A percentile compares a stretch with the other conserved stretches of the same genome.
Evolutionary conservation across 1,140 invertebrate species (phyloP).

Genomic region (Drosophila malerkotliana): DNA sequence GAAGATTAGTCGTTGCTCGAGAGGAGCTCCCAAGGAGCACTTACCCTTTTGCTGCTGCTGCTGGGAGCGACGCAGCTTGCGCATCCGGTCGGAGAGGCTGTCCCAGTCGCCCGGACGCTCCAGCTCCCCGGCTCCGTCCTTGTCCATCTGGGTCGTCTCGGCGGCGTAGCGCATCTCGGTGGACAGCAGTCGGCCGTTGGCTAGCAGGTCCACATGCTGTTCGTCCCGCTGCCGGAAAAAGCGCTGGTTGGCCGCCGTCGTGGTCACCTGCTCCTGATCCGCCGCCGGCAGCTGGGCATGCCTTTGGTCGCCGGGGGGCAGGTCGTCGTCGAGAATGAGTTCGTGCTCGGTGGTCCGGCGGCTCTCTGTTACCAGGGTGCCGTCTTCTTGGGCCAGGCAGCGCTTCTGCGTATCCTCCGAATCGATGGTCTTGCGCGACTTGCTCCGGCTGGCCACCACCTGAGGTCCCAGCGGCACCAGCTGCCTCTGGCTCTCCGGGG

Average conservation of each 20-base stretch:
- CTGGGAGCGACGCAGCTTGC: conserved; percentile 86
- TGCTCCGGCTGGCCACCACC: conserved; percentile 90
- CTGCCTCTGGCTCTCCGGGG: conserved; percentile 85
- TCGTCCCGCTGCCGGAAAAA: conserved; percentile 87
- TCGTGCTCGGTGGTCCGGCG: conserved; percentile 92
- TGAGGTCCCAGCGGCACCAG: conserved; percentile 88
- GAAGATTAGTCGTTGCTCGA: neutral
- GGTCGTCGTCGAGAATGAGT: conserved; percentile 90
- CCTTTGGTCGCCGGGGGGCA: conserved; percentile 85
- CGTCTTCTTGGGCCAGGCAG: conserved; percentile 89
- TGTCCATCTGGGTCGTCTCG: conserved; percentile 90
- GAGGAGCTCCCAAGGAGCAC: neutral
- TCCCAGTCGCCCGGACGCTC: conserved; percentile 89
- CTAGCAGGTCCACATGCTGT: conserved; percentile 90
- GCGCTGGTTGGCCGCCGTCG: conserved; percentile 77
- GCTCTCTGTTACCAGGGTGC: conserved; percentile 93
- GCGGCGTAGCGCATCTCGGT: conserved; percentile 91
- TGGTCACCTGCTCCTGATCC: conserved; percentile 63
- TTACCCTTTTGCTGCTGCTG: conserved; percentile 84
- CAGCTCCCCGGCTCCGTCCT: conserved; percentile 86
- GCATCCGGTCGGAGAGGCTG: conserved; percentile 89
- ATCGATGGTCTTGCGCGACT: conserved; percentile 91
- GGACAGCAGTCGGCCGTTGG: conserved; percentile 89
- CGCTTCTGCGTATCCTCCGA: conserved; percentile 91
- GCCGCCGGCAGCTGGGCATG: conserved; percentile 34